Base-by-base conservation (phyloP, 2,113 vertebrate genomes). In the Perca schrenkii region DNA sequence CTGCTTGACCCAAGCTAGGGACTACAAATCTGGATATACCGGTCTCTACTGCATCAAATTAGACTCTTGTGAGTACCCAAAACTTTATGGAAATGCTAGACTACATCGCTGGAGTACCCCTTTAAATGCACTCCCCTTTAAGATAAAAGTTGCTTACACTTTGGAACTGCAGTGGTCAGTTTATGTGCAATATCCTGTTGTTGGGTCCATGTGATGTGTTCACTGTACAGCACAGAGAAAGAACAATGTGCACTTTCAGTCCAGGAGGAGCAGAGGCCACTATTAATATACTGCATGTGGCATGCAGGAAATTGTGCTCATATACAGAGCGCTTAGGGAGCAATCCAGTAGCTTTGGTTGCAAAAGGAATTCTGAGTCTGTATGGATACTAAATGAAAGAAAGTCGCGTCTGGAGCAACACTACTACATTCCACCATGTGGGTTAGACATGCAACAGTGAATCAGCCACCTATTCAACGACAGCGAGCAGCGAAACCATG, bases 221-320 rank as follows among this genome's bases (percentile, higher is more conserved):
- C 11, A 5, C 8, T 47, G 63, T 7, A 6, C 40, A 56, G 52
- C 56, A 22, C 16, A 74, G 34, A 77, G 40, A 13, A 22, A 28
- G 52, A 85, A 77, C 19, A 52, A 46, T 14, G 47, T 67, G 72
- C 71, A 49, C 19, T 28, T 46, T 17, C 0, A n/a, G 7, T 2
- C 19, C 4, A 4, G 1, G 6, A 62, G 58, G 15, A 16, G 47
- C 68, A 72, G 15, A 74, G 58, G 43, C 54, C 58, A 31, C 47
- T 62, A 0, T 40, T 76, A 73, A 65, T 67, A 65, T 3, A 40
- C 25, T 28, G n/a, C 49, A 54, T 68, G 67, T 22, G 4, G 19
- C 8, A 34, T 25, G 1, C 81, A 86, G 85, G 88, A 91, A 87
- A 79, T 71, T 82, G 19, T 14, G 74, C 74, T 85, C 76, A 36